Conservation (phyloP, 92 coral and sea anemone species). For the Plumapathes pennacea region DNA sequence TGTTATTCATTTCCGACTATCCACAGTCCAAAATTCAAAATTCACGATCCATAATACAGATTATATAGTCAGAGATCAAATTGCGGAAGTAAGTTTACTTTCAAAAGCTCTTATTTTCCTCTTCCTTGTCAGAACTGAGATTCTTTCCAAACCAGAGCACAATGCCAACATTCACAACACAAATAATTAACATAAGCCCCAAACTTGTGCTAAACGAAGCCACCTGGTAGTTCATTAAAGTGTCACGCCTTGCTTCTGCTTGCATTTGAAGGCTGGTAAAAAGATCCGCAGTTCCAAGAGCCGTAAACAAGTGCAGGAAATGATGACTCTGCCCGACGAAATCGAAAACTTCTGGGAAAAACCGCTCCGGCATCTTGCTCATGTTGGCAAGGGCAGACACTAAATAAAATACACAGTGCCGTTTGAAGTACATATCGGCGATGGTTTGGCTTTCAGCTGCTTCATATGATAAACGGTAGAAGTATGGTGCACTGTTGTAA, state of each 20-base stretch:
- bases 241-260: slow-evolving; percentile 65
- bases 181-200: slow-evolving; percentile 68
- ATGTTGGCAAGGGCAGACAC: slow-evolving; percentile 88
- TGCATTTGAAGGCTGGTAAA: slow-evolving; percentile 81
- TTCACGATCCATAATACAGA: too few species aligned
- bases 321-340: slow-evolving; percentile 93
- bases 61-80: too few species aligned
- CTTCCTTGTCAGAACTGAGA: slow-evolving; percentile 87
- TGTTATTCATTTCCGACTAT: too few species aligned
- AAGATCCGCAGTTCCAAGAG: slow-evolving; percentile 89
- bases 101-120: slow-evolving; percentile 57
- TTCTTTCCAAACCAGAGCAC: slow-evolving; percentile 76
- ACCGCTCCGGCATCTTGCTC: slow-evolving; percentile 83
- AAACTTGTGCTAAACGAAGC: slow-evolving; percentile 67
- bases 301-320: slow-evolving; percentile 87
- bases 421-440: slow-evolving; percentile 70
- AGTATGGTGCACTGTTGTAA: slow-evolving; percentile 75
- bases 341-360: slow-evolving; percentile 90
- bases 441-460: slow-evolving; percentile 47
- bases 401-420: slow-evolving; percentile 76
- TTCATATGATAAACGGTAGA: slow-evolving; percentile 62
- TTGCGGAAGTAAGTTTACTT: too few species aligned
- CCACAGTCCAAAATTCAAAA: too few species aligned
- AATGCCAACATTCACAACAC: slow-evolving; percentile 62
- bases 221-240: slow-evolving; percentile 39